Evolutionary conservation across 2,888 invertebrate genomes (phyloP), one percentile per base, ranked within the genome.

Genomic region (Orthosia cruda): DNA sequence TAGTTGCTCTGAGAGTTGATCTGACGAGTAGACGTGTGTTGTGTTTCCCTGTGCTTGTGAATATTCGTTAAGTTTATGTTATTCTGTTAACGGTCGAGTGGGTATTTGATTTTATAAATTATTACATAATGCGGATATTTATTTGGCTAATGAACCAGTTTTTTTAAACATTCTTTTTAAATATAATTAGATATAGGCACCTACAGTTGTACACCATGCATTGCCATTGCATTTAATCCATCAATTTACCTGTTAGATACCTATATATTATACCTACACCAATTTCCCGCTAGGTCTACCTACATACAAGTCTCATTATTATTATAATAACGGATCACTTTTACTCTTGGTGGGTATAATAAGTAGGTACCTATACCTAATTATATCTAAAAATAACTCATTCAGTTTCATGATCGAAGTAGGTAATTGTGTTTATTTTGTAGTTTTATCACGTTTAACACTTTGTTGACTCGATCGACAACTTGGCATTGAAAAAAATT

Each of bases 1-100:
- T 82, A 81, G 81, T 82, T 71, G 77, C 55, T 63, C 70, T 65
- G 73, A 79, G 79, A 85, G 65, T 73, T 79, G 74, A 64, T 77
- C 68, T 26, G 77, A 67, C 67, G 83, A 71, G 74, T 69, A 72
- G 89, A 83, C 88, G 86, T 86, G 86, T 83, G 20, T 64, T 58
- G 66, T 71, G 71, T 77, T 77, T 61, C 58, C 62, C 16, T 59
- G 59, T 72, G 54, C 18, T 55, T 32, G 59, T 62, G 55, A n/a
- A 61, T 58, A 47, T 49, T 40, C 13, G 16, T 26, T 32, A 15
- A 50, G 55, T 54, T 26, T 59, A n/a, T 3, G 15, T 49, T 23
- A 55, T 26, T 64, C 23, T 50, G 16, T 9, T 49, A n/a, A 58
- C 55, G 13, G 20, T 23, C 50, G 77, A 20, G 83, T 77, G 67